phyloP scores from a whole-genome alignment of 2,113 vertebrate genomes.

The Xenus cinereus region DNA sequence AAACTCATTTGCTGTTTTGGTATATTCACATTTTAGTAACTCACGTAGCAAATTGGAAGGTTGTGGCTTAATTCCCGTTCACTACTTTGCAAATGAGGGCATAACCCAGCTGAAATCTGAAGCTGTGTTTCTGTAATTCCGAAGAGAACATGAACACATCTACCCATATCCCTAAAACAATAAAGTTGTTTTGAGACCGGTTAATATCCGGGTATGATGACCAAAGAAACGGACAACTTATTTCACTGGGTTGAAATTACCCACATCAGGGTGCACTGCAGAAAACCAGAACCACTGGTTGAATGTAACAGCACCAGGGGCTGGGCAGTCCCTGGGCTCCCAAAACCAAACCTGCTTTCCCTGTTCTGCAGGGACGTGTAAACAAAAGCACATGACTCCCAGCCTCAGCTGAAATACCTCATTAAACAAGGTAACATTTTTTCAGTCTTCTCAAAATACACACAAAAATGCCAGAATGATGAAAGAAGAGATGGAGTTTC shows the following conservation, averaged over 20 bases:
- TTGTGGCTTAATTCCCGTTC: background rate
- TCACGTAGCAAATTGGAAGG: background rate
- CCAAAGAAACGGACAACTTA: background rate
- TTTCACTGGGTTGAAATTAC: background rate
- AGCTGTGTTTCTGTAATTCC: background rate
- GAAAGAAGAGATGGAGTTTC: conserved; percentile 46
- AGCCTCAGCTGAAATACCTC: conserved; percentile 42
- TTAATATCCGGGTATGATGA: background rate
- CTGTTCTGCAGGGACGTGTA: background rate
- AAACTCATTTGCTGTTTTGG: background rate
- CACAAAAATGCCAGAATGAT: conserved; percentile 2
- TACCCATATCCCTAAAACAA: background rate
- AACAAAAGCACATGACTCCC: conserved; percentile 41
- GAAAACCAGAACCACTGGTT: background rate
- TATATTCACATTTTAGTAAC: background rate
- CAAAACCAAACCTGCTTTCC: conserved; percentile 9
- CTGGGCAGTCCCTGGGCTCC: background rate
- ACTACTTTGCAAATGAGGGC: background rate
- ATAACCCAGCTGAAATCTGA: background rate
- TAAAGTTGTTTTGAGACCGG: background rate
- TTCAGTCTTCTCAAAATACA: conserved; percentile 34
- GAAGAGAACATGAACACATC: background rate
- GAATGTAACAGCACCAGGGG: background rate
- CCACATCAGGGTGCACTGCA: background rate
- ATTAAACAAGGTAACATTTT: conserved; percentile 42